Conservation (phyloP, 2,113 vertebrate genomes). For the Archocentrus centrarchus region DNA sequence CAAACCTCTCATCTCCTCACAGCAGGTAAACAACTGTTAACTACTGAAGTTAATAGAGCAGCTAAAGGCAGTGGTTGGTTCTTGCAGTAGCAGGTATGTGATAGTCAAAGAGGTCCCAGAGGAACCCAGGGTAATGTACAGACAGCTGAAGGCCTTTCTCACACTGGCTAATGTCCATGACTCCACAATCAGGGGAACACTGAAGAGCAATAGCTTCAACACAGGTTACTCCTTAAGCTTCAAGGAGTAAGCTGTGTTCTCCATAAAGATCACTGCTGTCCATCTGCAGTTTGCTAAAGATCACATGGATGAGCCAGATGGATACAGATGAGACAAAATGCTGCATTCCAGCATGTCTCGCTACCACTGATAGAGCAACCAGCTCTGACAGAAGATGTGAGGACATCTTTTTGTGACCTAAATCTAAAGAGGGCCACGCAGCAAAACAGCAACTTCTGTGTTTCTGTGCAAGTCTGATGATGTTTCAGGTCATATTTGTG, state of each 20-base stretch:
- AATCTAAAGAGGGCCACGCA: accelerated
- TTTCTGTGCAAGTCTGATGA: background rate
- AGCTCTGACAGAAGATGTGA: background rate
- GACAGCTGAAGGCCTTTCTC: background rate
- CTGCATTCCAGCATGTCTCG: background rate
- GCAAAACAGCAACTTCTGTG: background rate
- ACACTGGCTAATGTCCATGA: background rate
- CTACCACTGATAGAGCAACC: accelerated
- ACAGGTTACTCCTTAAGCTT: no score
- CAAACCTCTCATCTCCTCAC: background rate
- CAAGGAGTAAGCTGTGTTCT: background rate
- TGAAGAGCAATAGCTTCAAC: background rate
- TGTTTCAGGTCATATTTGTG: background rate
- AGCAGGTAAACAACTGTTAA: background rate
- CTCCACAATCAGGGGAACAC: background rate
- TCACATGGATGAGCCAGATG: background rate
- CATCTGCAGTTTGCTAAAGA: background rate
- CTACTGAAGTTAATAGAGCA: background rate
- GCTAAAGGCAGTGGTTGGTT: background rate
- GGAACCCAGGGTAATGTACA: background rate
- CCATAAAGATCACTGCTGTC: background rate
- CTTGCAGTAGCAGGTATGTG: no score
- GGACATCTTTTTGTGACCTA: background rate
- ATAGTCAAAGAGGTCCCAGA: background rate
- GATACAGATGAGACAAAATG: background rate